Evolutionary conservation across 2,113 vertebrate species (phyloP), one percentile per base, ranked within the genome.

Genomic region (Pavo muticus): DNA sequence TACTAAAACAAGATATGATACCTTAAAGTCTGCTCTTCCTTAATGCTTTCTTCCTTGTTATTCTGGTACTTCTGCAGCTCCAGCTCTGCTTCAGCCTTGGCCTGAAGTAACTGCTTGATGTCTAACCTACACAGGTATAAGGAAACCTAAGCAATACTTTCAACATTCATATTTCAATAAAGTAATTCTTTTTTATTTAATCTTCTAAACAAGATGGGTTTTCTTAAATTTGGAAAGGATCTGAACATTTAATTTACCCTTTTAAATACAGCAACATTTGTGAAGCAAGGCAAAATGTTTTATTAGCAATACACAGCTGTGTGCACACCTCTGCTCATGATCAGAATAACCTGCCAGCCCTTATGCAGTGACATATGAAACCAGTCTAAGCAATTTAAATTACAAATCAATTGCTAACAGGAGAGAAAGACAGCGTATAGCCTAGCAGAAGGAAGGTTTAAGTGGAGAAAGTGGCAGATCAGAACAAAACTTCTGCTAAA

Each of bases 71-170:
- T 95, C 37, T 98, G 97, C 23, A 97, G 95, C 70, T 98, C 97
- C 91, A 95, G 96, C 70, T 97, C 96, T 71, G 97, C 11, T 67
- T 98, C 90, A 18, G 98, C 92, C 87, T 97, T 98, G 45, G 97
- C 96, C 65, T 95, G 93, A n/a, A 94, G 97, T 64, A 98, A 79
- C 92, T 96, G 97, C 75, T 91, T 97, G n/a, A 98, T 44, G 60
- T 98, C 98, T 71, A 96, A 89, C 6, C 98, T 99, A 93, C 18
- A 95, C 37, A 95, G 21, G 68, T 35, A 15, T 24, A 94, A 74
- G 37, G 21, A 90, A 56, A 67, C 35, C 10, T 54, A 64, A 80
- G 52, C 13, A 7, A 47, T 10, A 59, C 10, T 50, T 48, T 12
- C 39, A 19, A 35, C 23, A 40, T 9, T 44, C 32, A 39, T 5